Evolutionary conservation across 2,113 vertebrate species (phyloP), one percentile per base, ranked within the genome.

Genomic region (Percina caprodes): DNA sequence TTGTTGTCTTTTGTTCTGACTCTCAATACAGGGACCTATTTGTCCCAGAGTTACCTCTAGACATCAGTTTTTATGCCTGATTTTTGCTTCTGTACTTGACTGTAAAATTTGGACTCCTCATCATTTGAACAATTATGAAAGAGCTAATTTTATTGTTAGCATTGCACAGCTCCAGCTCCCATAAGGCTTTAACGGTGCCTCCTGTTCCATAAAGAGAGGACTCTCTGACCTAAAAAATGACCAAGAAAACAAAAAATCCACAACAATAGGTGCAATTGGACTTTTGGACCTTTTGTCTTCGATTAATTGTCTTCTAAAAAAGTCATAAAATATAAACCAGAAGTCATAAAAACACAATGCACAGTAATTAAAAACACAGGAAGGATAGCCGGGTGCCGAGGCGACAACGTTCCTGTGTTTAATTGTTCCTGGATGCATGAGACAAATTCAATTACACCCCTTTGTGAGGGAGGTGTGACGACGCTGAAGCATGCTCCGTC

Each of bases 281-380:
- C 68, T 26, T 12, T 6, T 33, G 12, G 4, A 19, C 4, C 21
- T 55, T 42, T 42, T 61, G 60, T 62, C 58, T 62, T 21, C 15
- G 49, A 52, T 23, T 12, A 10, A 23, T 45, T 59, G 59, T 56
- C 15, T 2, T n/a, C 63, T 35, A 18, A 51, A 42, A 21, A 5
- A 23, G 45, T n/a, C 3, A 77, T 73, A 23, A 66, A 30, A 56
- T 51, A 77, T 58, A 83, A 84, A 75, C 74, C 84, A 71, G 83
- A 86, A 67, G 80, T 84, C 72, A 73, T 77, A 33, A 75, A 85
- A 72, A 21, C 69, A 45, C 46, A 18, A 48, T 52, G 23, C 3
- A 0, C 23, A 52, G 39, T 68, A n/a, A 58, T 63, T 58, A 26
- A 18, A 42, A 12, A 55, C 2, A 30, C 23, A 30, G 6, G 45